Base-by-base conservation (phyloP, 2,797 vertebrate species). In the Pyrrhura leucotis region DNA sequence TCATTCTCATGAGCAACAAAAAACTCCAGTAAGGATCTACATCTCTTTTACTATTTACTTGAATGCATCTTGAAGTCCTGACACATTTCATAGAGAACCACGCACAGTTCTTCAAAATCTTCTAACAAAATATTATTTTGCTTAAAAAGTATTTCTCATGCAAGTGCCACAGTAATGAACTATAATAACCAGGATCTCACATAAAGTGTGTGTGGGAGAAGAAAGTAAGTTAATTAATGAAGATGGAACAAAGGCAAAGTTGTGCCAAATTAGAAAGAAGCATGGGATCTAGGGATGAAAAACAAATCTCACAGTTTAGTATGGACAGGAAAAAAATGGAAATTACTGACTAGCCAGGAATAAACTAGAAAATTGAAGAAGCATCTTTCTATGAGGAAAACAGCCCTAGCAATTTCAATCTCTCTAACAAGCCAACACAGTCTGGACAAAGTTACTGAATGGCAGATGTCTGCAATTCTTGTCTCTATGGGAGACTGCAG, bases 281-380 rank as follows among this genome's bases (percentile, higher is more conserved):
- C 9, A 7, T 9, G 22, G 9, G 5, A 53, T 66, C 39, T 48
- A 16, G 31, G 9, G 12, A 71, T n/a, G 19, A 66, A 82, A 58
- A 12, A 51, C 10, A 78, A 56, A 44, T 12, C 28, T 28, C 33
- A 37, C 6, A 23, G 16, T 47, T 53, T 4, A 18, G 1, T 48
- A 33, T 13, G 5, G 7, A n/a, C 6, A 31, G n/a, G 8, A 40
- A 37, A 33, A 28, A 21, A 33, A 6, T 4, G 2, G 2, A 1
- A 3, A 15, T 37, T 35, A 54, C 4, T 21, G 16, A n/a, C 28
- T 44, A 39, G 48, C 5, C 16, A 58, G 10, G 25, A 25, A 40
- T 39, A 81, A 33, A 10, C 4, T 2, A 45, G 29, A n/a, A 72
- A 66, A 71, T 6, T 26, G 28, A 39, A 25, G 33, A 59, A 25